Evolutionary conservation across 1,140 invertebrate genomes (phyloP), one percentile per base, ranked within the genome.

Genomic region (Drosophila serrata): DNA sequence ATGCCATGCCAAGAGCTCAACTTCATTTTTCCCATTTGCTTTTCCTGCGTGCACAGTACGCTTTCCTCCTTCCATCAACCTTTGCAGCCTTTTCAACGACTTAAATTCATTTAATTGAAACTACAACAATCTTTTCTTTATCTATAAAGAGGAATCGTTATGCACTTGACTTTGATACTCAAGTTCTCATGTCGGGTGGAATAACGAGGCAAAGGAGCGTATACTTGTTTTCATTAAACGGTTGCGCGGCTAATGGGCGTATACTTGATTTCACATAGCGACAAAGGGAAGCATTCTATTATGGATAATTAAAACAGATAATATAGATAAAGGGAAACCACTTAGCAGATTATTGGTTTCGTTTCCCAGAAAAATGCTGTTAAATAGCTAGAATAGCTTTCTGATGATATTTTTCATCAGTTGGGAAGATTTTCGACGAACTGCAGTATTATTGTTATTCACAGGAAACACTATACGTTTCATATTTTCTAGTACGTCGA

Each of bases 21-120:
- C 31, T 35, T 45, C 17, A 27, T 53, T 53, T 40, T 39, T 37
- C n/a, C 24, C 29, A 27, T 29, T 55, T 35, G 49, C 19, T 17
- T 40, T 40, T 73, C 35, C 17, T 8, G 7, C n/a, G 5, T 33
- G n/a, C 29, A 7, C 22, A 40, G 11, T 57, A 13, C 5, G 3
- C 27, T 4, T 9, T 60, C 6, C 29, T n/a, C 17, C 6, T 12
- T n/a, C 17, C 46, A 29, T 17, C 5, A 31, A 31, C 9, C 27
- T 31, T 17, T 15, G 12, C 27, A 9, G 33, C 15, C 29, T 55
- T 35, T 29, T 19, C 37, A 49, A 35, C 7, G 9, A 56, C 22
- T 17, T 48, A 69, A 33, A 46, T 57, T 45, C 58, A 39, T 63
- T 63, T 63, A 74, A 63, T 63, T 64, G 51, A 63, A 57, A 33